Evolutionary conservation across 2,797 vertebrate species (phyloP).

Genomic region (Clarias laeviceps): DNA sequence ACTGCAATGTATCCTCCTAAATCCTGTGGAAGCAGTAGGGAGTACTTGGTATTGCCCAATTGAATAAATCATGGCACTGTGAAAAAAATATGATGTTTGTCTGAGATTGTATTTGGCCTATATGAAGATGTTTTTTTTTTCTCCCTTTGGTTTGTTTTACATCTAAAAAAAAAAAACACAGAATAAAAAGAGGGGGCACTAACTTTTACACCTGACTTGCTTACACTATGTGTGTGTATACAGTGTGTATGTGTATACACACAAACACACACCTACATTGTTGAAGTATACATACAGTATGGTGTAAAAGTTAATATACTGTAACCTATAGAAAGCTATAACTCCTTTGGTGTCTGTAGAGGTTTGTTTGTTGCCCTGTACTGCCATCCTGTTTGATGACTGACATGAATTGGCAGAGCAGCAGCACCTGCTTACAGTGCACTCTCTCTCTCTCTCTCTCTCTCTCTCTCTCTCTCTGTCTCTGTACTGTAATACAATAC

Average conservation of each 20-base stretch:
- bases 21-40: too few species aligned
- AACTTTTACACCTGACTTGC: too few species aligned
- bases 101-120: too few species aligned
- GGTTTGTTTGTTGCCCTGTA: background rate
- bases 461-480: constrained; percentile 8
- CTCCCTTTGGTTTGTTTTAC: too few species aligned
- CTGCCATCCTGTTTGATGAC: background rate
- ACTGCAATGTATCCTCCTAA: too few species aligned
- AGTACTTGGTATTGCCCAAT: too few species aligned
- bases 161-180: too few species aligned
- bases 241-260: background rate
- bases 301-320: background rate
- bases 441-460: constrained; percentile 18
- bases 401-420: constrained; percentile 4
- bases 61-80: too few species aligned
- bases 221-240: background rate
- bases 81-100: too few species aligned
- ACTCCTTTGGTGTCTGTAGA: background rate
- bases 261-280: too few species aligned
- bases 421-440: constrained; percentile 14
- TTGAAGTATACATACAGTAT: background rate
- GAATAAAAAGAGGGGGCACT: too few species aligned
- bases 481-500: constrained; percentile 24
- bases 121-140: too few species aligned
- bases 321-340: background rate